A percentile compares a stretch with the other conserved stretches of the same genome.
Conservation (phyloP, 2,113 vertebrate species). For the Tympanuchus pallidicinctus region DNA sequence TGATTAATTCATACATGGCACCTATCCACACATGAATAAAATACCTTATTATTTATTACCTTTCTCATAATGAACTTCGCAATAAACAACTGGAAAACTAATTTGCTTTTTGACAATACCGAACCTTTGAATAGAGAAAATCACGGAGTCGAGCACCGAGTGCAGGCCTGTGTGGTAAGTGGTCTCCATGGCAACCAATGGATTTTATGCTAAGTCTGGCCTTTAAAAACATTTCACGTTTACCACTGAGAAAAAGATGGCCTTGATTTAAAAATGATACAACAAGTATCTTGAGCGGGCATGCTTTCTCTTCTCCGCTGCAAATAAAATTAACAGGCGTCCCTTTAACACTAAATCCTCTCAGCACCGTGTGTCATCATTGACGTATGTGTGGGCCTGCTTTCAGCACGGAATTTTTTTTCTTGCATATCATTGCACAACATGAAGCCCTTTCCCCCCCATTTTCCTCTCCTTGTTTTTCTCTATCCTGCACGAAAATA, state of each 20-base stretch:
- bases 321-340: constrained; percentile 81
- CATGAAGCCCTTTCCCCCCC: constrained; percentile 40
- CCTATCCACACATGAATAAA: constrained; percentile 44
- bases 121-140: constrained; percentile 86
- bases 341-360: constrained; percentile 61
- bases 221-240: constrained; percentile 91
- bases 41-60: constrained; percentile 75
- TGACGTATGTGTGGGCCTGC: constrained; percentile 50
- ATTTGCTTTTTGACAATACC: constrained; percentile 85
- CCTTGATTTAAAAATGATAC: constrained; percentile 89
- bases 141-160: constrained; percentile 82
- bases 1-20: constrained; percentile 61
- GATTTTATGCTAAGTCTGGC: constrained; percentile 90
- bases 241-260: constrained; percentile 85
- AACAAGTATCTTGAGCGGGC: constrained; percentile 78
- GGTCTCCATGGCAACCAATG: constrained; percentile 88
- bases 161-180: constrained; percentile 86
- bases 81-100: constrained; percentile 83
- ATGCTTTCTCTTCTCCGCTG: constrained; percentile 71
- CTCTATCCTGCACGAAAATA: constrained; percentile 72
- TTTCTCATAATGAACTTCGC: constrained; percentile 80
- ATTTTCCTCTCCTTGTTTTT: constrained; percentile 65
- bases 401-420: constrained; percentile 26
- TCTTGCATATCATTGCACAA: constrained; percentile 50
- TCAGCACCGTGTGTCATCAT: constrained; percentile 55